phyloP scores from a whole-genome alignment of 2,888 invertebrate genomes.

The Pharmacophagus antenor region DNA sequence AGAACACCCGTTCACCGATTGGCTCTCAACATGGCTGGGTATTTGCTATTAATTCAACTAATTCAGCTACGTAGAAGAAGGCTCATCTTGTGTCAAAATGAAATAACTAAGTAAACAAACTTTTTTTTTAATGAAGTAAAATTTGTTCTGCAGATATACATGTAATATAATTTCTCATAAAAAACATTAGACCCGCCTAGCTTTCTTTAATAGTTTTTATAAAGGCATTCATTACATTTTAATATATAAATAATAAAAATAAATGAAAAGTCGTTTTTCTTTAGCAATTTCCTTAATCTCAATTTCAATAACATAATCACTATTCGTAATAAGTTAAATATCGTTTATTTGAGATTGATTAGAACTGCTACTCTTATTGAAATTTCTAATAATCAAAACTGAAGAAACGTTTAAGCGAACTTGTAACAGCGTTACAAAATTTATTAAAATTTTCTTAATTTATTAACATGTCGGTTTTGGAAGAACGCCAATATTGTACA shows the following conservation, averaged over 20 bases:
- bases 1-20: background rate
- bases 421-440: background rate
- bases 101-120: no score
- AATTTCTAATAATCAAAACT: background rate
- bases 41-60: background rate
- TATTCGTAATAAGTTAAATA: no score
- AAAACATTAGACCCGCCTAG: no score
- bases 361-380: no score
- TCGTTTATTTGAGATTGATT: no score
- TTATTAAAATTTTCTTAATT: conserved; percentile 5
- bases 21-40: background rate
- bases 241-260: no score
- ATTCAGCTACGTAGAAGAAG: background rate
- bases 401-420: background rate
- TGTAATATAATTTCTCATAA: background rate
- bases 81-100: no score
- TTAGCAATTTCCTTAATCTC: no score
- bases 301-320: no score
- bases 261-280: no score
- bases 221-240: no score
- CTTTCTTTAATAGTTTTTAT: no score
- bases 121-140: background rate
- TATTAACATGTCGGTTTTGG: conserved; percentile 9
- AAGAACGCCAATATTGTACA: conserved; percentile 9
- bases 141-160: background rate